Evolutionary conservation across 1,140 invertebrate genomes (phyloP).

Genomic region (Eriocheir sinensis): DNA sequence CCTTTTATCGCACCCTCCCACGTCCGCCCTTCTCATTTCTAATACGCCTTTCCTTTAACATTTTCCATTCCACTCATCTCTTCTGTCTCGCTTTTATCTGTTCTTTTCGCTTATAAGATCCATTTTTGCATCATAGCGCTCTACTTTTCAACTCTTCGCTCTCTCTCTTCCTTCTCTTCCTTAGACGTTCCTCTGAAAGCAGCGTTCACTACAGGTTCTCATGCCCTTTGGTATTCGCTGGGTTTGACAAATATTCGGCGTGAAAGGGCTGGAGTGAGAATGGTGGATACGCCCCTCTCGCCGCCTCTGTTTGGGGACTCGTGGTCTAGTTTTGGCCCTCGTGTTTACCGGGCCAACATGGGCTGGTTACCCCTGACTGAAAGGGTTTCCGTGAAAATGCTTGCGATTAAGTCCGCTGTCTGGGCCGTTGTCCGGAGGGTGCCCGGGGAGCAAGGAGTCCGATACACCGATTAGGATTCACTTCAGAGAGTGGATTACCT

Average conservation of each 20-base stretch:
- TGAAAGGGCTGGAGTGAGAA: conserved; percentile 55
- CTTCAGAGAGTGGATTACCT: background rate
- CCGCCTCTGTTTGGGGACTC: conserved; percentile 18
- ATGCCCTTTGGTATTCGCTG: conserved; percentile 64
- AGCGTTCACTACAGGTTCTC: conserved; percentile 55
- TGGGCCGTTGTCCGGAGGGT: background rate
- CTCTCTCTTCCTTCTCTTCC: background rate
- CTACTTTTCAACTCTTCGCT: background rate
- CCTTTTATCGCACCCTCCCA: too few species aligned
- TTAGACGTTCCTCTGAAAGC: conserved; percentile 30
- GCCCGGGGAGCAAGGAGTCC: background rate
- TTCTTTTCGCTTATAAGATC: background rate
- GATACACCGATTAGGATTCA: conserved; percentile 37
- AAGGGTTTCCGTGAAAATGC: conserved; percentile 61
- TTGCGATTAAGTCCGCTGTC: conserved; percentile 8
- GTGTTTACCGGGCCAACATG: conserved; percentile 50
- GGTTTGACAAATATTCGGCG: conserved; percentile 69
- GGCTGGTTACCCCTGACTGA: conserved; percentile 46
- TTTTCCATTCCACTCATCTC: background rate
- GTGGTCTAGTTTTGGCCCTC: conserved; percentile 54
- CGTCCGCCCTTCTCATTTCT: too few species aligned
- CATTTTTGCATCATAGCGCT: background rate
- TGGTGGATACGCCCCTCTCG: conserved; percentile 38
- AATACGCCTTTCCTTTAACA: background rate
- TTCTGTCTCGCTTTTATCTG: background rate